These are phyloP conservation scores for Temnothorax longispinosus DNA, from an alignment of 1,140 invertebrate genomes.

Conservation along the genomic window DNA sequence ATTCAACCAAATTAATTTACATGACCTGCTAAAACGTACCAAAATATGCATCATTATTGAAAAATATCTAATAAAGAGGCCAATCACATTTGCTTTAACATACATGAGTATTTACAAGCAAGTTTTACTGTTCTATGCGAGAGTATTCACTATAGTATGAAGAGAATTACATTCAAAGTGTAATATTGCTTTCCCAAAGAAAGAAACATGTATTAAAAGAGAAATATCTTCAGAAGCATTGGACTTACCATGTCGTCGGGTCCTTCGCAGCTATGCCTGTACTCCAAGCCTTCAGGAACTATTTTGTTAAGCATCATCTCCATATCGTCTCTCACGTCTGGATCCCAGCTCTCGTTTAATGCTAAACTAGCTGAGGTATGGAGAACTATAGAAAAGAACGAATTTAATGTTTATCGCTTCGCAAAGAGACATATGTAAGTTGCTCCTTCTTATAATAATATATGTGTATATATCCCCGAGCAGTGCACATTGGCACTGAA, in stretches of 20 bases:
- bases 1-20: background rate
- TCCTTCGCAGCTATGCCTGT: constrained; percentile 98
- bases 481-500: background rate
- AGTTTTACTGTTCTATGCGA: background rate
- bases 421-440: background rate
- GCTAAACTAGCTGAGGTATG: constrained; percentile 98
- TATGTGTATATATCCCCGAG: background rate
- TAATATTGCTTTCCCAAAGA: background rate
- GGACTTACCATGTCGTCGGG: constrained; percentile 98
- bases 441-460: background rate
- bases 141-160: background rate
- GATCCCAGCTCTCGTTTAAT: constrained; percentile 99
- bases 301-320: constrained; percentile 99
- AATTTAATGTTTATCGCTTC: background rate
- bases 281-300: constrained; percentile 97
- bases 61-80: background rate
- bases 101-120: too few relatives aligned
- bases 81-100: background rate
- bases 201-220: background rate
- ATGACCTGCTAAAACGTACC: background rate
- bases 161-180: background rate
- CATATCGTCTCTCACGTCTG: constrained; percentile 98
- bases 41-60: background rate
- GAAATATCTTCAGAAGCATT: background rate
- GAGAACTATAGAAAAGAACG: constrained; percentile 91